phyloP scores from a whole-genome alignment of 2,888 invertebrate species.

The Odontothrips loti region DNA sequence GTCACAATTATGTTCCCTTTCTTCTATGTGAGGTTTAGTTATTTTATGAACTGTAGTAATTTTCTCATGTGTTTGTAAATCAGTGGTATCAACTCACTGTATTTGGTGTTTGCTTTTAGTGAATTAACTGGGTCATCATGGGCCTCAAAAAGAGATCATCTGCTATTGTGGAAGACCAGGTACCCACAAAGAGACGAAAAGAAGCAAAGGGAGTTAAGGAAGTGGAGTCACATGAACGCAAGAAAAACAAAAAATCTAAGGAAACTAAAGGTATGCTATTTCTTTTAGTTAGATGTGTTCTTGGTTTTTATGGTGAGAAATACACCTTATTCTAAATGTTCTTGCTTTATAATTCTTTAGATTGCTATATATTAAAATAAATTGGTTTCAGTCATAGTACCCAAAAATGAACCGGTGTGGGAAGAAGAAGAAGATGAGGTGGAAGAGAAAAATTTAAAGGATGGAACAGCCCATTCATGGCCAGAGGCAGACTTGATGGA shows the following conservation, averaged over 20 bases:
- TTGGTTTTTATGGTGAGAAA: background rate
- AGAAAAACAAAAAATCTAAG: background rate
- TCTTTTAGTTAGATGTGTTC: too few relatives aligned
- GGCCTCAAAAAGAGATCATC: background rate
- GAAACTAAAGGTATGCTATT: background rate
- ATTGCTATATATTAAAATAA: background rate
- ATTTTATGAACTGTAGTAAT: too few relatives aligned
- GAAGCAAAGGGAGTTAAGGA: background rate
- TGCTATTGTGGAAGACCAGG: background rate
- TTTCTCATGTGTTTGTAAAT: background rate
- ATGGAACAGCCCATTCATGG: slow-evolving; percentile 40
- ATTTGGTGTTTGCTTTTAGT: background rate
- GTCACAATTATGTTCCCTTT: too few relatives aligned
- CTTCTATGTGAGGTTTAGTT: too few relatives aligned
- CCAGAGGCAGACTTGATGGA: slow-evolving; percentile 48
- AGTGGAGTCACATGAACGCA: background rate
- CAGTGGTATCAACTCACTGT: background rate
- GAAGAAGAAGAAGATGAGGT: background rate
- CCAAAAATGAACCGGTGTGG: background rate
- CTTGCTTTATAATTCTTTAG: background rate
- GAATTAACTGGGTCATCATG: background rate
- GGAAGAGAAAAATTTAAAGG: background rate
- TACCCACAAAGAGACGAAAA: background rate
- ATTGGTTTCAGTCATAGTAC: background rate
- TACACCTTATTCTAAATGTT: background rate